Evolutionary conservation across 1,140 invertebrate genomes (phyloP).

Genomic region (Meloidogyne chitwoodi): DNA sequence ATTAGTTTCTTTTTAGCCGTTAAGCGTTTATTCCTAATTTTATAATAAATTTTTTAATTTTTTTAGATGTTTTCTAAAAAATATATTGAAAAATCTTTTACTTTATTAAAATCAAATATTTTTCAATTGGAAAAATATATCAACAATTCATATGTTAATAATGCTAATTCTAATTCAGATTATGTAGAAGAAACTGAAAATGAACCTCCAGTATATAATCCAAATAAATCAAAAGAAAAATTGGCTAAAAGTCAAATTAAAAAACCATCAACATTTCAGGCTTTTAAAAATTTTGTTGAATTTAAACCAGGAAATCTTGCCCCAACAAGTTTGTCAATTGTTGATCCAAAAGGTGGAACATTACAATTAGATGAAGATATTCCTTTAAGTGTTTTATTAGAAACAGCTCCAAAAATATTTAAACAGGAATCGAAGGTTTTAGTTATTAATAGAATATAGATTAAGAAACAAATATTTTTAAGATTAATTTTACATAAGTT

Average conservation of each 20-base stretch:
- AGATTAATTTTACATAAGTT: background rate
- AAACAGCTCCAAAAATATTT: slow-evolving; percentile 20
- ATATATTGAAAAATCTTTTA: background rate
- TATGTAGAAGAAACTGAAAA: background rate
- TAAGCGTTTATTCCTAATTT: too few relatives aligned
- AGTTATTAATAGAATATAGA: background rate
- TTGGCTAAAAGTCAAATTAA: background rate
- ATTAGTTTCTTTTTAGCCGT: too few relatives aligned
- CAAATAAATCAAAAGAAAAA: background rate
- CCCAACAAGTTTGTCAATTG: slow-evolving; percentile 19
- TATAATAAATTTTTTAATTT: too few relatives aligned
- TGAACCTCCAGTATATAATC: background rate
- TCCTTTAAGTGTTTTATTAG: slow-evolving; percentile 19
- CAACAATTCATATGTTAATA: background rate
- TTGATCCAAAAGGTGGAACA: slow-evolving; percentile 10
- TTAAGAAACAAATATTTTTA: background rate
- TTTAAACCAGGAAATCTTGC: background rate
- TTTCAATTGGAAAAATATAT: background rate
- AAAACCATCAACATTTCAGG: background rate
- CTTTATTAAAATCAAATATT: background rate
- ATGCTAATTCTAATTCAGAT: background rate
- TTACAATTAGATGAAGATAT: slow-evolving; percentile 29
- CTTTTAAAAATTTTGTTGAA: background rate
- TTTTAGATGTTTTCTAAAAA: background rate
- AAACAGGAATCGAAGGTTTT: slow-evolving; percentile 34